Evolutionary conservation across 2,888 invertebrate species (phyloP).

Genomic region (Nomada lathburiana): DNA sequence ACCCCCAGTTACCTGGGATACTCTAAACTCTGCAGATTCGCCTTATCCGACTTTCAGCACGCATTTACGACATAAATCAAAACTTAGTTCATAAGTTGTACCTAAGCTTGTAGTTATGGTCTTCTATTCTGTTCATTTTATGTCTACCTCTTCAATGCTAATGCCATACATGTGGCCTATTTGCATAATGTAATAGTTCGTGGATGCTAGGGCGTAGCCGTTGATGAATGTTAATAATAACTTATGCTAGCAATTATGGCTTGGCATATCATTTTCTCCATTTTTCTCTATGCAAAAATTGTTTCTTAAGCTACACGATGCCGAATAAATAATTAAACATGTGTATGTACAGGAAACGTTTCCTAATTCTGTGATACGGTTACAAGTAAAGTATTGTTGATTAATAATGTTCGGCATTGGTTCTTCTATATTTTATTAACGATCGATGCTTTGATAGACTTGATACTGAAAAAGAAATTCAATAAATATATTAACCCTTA

Average conservation of each 20-base stretch:
- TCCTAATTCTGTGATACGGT: neutral
- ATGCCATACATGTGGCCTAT: conserved; percentile 36
- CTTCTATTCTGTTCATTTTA: conserved; percentile 68
- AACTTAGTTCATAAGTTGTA: conserved; percentile 77
- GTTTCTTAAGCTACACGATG: conserved; percentile 17
- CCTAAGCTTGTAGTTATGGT: conserved; percentile 65
- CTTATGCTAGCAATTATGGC: conserved; percentile 22
- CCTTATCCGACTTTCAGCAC: conserved; percentile 76
- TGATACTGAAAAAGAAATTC: too few species aligned
- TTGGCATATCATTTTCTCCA: conserved; percentile 6
- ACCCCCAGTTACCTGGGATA: too few species aligned
- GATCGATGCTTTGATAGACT: neutral
- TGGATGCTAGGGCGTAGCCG: conserved; percentile 36
- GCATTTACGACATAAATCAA: conserved; percentile 81
- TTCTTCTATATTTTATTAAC: neutral
- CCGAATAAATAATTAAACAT: neutral
- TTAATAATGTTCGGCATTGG: too few species aligned
- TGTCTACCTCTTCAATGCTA: conserved; percentile 28
- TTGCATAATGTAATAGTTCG: conserved; percentile 21
- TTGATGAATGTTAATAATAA: conserved; percentile 43
- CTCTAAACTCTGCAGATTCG: conserved; percentile 63
- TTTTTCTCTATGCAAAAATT: conserved; percentile 27
- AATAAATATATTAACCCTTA: too few species aligned
- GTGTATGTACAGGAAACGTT: too few species aligned
- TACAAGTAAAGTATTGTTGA: neutral